These are phyloP conservation scores for Poecilobothrus nobilitatus DNA, from an alignment of 2,888 invertebrate species.

Conservation along the genomic window DNA sequence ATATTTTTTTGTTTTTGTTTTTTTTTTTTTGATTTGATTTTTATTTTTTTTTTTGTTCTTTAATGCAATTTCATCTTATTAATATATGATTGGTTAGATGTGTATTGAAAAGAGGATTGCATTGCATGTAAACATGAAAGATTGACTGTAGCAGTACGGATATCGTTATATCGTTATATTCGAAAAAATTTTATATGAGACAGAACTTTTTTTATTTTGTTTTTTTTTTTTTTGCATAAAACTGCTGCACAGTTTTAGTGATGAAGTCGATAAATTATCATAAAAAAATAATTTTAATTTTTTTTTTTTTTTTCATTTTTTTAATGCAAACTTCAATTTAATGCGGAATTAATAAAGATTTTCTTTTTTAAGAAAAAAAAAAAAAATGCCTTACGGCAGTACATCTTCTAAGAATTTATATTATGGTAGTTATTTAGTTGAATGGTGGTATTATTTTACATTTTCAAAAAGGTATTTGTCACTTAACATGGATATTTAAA, in stretches of 20 bases:
- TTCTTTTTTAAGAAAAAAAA: neutral
- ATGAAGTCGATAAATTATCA: constrained; percentile 6
- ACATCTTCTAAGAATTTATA: constrained; percentile 4
- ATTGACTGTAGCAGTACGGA: neutral
- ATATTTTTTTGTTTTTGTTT: neutral
- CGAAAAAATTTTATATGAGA: no score
- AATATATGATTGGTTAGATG: no score
- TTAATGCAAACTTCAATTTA: neutral
- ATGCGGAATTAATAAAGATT: constrained; percentile 3
- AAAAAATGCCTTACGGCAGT: neutral
- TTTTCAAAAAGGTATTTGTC: neutral
- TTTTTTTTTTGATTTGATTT: no score
- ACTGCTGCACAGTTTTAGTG: neutral
- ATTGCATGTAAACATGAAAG: neutral
- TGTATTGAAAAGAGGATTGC: no score
- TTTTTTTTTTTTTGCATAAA: neutral
- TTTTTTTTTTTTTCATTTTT: neutral
- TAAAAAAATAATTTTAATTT: neutral
- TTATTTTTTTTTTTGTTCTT: no score
- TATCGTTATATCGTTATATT: neutral
- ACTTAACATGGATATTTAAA: neutral
- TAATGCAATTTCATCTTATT: no score
- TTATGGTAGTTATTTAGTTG: constrained; percentile 1
- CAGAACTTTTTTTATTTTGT: no score
- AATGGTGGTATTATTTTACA: neutral